Base-by-base conservation (phyloP, 2,888 invertebrate genomes). In the Petrolisthes cinctipes region DNA sequence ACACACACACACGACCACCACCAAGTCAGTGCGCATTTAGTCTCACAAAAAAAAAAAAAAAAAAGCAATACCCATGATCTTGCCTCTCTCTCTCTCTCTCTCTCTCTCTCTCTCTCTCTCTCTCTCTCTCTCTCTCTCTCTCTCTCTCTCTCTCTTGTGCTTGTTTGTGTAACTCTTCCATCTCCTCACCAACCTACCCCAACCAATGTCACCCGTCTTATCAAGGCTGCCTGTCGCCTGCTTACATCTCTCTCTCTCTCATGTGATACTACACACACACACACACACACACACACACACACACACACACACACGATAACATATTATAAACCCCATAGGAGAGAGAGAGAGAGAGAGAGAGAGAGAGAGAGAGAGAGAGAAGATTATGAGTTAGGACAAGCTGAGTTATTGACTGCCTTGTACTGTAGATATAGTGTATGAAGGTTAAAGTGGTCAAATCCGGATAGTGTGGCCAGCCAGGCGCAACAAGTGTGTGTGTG, bases 111-210 rank as follows among this genome's bases (percentile, higher is more conserved):
- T 73, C 73, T 61, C 61, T 73, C 73, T 56, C 37, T 20, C 56
- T 37, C 37, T 78, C 78, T 14, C 78, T 78, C 78, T 54, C 78
- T 53, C 78, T 54, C 78, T 53, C 78, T 78, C 78, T 78, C 78
- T 78, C 78, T 53, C 78, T 53, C 78, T 78, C 78, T 78, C 53
- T 78, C 54, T 78, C 78, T 78, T 17, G 14, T 73, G 61, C 61
- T 17, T 11, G 17, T 61, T 17, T 61, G 17, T 61, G 11, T 61
- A 61, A 11, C 61, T 17, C 61, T 61, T 61, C 61, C 61, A 9
- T 61, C 17, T 17, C 61, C 61, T 61, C 17, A 17, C 61, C 61
- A 11, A 11, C 61, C 61, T 17, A 11, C 17, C 61, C 61, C 61
- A 11, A 11, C 61, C 61, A 9, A 11, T 61, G 11, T 17, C 61